Percentiles rank a stretch among this genome's conserved stretches.
Conservation (phyloP, 1,140 invertebrate genomes). For the Anadara kagoshimensis region DNA sequence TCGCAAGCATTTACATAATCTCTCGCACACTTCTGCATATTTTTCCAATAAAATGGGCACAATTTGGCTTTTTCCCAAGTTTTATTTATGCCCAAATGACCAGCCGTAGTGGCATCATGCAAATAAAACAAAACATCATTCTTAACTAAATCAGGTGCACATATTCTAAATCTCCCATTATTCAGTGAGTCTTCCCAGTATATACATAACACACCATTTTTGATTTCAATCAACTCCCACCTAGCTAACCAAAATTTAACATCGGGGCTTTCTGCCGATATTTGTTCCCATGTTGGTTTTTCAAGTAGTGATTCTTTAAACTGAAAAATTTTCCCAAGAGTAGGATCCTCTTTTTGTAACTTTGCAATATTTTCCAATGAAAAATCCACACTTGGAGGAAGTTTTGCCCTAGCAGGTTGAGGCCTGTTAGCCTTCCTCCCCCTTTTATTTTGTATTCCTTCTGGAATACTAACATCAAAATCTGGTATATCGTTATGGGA, state of each 20-base stretch:
- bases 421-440: constrained; percentile 15
- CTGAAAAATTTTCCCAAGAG: not conserved
- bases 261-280: not conserved
- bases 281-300: constrained; percentile 14
- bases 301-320: too few species aligned
- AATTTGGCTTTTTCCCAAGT: constrained; percentile 2
- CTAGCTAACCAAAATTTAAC: constrained; percentile 19
- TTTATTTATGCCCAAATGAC: constrained; percentile 13
- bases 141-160: not conserved
- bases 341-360: too few species aligned
- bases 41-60: constrained; percentile 24
- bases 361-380: too few species aligned
- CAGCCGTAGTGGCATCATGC: constrained; percentile 20
- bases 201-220: constrained; percentile 23
- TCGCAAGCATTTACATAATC: constrained; percentile 23
- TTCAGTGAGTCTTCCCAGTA: not conserved
- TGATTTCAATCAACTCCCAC: constrained; percentile 20
- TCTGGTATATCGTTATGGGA: too few species aligned
- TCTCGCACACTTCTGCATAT: not conserved
- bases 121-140: constrained; percentile 23
- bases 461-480: not conserved
- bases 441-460: not conserved
- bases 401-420: not conserved
- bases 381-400: not conserved
- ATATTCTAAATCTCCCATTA: constrained; percentile 1